Evolutionary conservation across 2,797 vertebrate genomes (phyloP), one percentile per base, ranked within the genome.

Genomic region (Mallotus villosus): DNA sequence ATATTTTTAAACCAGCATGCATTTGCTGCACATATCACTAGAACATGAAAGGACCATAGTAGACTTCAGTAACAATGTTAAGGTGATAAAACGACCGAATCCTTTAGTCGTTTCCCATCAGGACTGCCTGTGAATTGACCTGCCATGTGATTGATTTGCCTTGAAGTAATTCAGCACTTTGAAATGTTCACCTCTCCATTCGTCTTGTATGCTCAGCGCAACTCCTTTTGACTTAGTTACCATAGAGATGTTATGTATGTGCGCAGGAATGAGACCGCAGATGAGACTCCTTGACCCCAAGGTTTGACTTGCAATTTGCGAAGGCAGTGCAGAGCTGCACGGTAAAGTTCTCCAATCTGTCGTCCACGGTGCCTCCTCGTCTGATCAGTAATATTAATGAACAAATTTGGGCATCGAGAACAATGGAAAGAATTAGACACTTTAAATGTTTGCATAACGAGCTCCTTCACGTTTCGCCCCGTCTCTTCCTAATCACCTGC

Each of bases 371-470:
- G 74, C 71, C 77, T 79, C 22, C 53, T 74, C 37, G 67, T 70
- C 85, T 88, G 87, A 88, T 89, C 87, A 69, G 84, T 74, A 81
- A 90, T 82, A 90, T 80, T 89, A 91, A 89, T 87, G 85, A 90
- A 86, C 86, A 91, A 81, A 90, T 91, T 88, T 79, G 55, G 81
- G 58, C 78, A 84, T 82, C 82, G 74, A 67, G 84, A 90, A 86
- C 84, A 91, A 88, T 87, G 81, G 79, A 86, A 90, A 85, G 86
- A 93, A 92, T 93, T 89, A 90, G 89, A 86, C 85, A 89, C 91
- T 92, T 90, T 81, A 85, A 82, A 90, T 91, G 92, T 92, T 92
- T 93, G 92, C 92, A 93, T 93, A 94, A 94, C 86, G 84, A 92
- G 91, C 88, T 91, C 88, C 86, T 92, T 93, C 77, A 87, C 77